Conservation (phyloP, 2,888 invertebrate species). For the Alviniconcha strummeri region DNA sequence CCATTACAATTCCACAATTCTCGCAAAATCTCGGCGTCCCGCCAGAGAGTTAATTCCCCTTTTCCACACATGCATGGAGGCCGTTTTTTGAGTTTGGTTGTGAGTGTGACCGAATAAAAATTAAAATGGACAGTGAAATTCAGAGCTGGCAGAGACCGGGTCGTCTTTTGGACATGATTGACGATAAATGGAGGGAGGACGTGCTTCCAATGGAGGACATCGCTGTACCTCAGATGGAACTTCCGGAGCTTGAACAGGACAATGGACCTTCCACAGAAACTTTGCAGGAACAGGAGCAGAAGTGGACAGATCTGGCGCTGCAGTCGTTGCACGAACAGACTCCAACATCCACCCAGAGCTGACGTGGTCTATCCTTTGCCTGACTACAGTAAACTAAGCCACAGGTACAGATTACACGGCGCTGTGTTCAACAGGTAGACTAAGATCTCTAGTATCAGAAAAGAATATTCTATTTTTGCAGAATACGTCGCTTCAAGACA, state of each 20-base stretch:
- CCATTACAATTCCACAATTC: conserved; percentile 6
- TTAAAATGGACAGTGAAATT: conserved; percentile 85
- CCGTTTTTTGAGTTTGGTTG: too few species aligned
- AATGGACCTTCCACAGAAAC: conserved; percentile 88
- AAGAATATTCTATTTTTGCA: too few species aligned
- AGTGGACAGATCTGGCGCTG: conserved; percentile 79
- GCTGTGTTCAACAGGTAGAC: too few species aligned
- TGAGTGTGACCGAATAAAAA: not conserved
- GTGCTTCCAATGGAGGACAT: conserved; percentile 83
- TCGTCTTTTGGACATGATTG: conserved; percentile 84
- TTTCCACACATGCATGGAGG: too few species aligned
- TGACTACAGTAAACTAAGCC: too few species aligned
- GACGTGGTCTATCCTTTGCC: not conserved
- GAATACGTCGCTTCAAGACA: too few species aligned
- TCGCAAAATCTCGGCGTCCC: conserved; percentile 8
- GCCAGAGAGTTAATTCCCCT: too few species aligned
- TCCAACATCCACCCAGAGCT: conserved; percentile 50
- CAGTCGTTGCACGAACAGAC: conserved; percentile 63
- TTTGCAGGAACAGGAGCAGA: conserved; percentile 88
- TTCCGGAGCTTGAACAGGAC: conserved; percentile 94
- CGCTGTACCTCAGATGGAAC: conserved; percentile 86
- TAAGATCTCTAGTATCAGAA: too few species aligned
- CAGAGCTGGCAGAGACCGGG: conserved; percentile 79
- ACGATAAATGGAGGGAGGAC: conserved; percentile 91
- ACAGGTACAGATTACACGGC: too few species aligned